Evolutionary conservation across 2,113 vertebrate species (phyloP), one percentile per base, ranked within the genome.

Genomic region (Eidolon helvum): DNA sequence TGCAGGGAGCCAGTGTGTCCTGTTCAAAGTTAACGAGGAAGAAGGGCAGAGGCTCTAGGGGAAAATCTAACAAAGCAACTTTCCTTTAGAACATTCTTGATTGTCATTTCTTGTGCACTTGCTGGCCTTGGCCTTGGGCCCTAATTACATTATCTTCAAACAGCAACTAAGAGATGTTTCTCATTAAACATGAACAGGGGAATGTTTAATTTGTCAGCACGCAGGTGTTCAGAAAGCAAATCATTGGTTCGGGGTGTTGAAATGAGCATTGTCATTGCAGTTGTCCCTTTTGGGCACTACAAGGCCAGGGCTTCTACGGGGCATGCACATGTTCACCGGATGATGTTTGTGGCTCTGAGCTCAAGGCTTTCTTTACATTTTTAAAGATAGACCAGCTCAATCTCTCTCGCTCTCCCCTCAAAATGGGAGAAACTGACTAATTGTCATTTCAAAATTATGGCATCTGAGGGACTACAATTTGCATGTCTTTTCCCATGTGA

Each of bases 91-190:
- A 22, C 11, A 22, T 22, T 78, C 87, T 74, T n/a, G 55, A 79
- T 15, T 66, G 28, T 66, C 45, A 55, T 95, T 85, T 77, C 68
- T 92, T 55, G 22, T 71, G 57, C 53, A 50, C 57, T 77, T 84
- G 26, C 40, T 68, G 45, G 53, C 53, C 71, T 90, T 95, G 79
- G 40, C 83, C 69, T 91, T 33, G 21, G 79, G 83, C 22, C 91
- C 82, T 90, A 87, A 95, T 89, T 87, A 90, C 5, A 93, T 72
- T 93, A 57, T 90, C 84, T 94, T 95, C 88, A 90, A 90, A 77
- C 5, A 90, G 82, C 65, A 80, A 63, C 61, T 61, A 45, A 53
- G 79, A 87, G 86, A 53, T 87, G 48, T 38, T 95, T 90, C 87
- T 95, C 84, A 43, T 80, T 92, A 74, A 77, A 93, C 35, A 84